These are phyloP conservation scores for Notolabrus celidotus DNA, from an alignment of 2,797 vertebrate species.

Conservation along the genomic window DNA sequence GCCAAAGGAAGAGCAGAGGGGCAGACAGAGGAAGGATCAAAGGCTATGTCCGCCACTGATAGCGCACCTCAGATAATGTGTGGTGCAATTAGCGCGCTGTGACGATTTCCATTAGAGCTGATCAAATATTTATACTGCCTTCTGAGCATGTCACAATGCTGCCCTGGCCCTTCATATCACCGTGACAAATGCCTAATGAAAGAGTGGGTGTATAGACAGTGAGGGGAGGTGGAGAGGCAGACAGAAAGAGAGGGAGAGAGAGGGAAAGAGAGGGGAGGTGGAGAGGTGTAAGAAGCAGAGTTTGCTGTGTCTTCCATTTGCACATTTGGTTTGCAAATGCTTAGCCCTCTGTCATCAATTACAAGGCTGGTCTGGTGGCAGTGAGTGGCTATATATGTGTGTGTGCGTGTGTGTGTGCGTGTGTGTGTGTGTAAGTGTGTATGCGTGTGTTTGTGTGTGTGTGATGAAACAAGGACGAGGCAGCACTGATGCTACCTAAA, in stretches of 20 bases:
- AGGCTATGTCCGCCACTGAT: constrained; percentile 88
- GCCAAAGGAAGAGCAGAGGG: constrained; percentile 49
- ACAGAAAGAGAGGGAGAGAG: constrained; percentile 36
- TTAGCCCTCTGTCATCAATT: constrained; percentile 90
- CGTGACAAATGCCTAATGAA: constrained; percentile 94
- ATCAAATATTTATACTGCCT: constrained; percentile 99
- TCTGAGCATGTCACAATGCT: constrained; percentile 94
- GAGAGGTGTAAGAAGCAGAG: constrained; percentile 68
- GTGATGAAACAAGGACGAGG: constrained; percentile 89
- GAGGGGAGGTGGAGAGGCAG: constrained; percentile 43
- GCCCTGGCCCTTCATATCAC: constrained; percentile 87
- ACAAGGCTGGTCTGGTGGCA: constrained; percentile 81
- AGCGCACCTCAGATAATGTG: constrained; percentile 92
- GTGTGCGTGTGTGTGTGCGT: constrained; percentile 8
- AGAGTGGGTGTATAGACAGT: constrained; percentile 76
- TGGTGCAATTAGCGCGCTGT: constrained; percentile 96
- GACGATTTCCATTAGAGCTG: constrained; percentile 99
- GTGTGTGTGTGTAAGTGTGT: constrained; percentile 22
- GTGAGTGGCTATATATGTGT: constrained; percentile 21
- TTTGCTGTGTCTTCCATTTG: constrained; percentile 81
- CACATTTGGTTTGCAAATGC: constrained; percentile 98
- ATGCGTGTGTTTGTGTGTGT: constrained; percentile 22
- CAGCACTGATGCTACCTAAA: constrained; percentile 87
- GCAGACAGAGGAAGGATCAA: constrained; percentile 78
- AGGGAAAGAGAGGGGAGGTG: constrained; percentile 18